Base-by-base conservation (phyloP, 37 sponge, comb jelly and placozoan species). In the Beroe forskalii region DNA sequence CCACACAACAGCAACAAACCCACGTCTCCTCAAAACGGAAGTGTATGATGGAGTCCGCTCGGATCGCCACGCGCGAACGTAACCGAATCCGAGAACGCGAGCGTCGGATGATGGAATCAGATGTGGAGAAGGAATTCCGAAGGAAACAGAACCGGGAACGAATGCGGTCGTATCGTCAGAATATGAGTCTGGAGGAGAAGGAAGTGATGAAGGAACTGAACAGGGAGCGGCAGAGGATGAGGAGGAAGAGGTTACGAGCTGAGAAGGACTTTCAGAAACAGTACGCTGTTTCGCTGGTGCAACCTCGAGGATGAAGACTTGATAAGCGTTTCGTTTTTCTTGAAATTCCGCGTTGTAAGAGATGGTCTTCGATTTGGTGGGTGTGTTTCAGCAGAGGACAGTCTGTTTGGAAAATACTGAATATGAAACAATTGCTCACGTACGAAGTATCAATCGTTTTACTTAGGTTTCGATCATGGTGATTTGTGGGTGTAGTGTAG, bases 201-300 rank as follows among this genome's bases (percentile, higher is more conserved):
- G 72, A 69, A 33, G 19, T 69, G 72, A 32, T 32, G 19, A 69
- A 32, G 72, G 33, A 69, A 37, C 72, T 32, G 19, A 69, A 69
- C 32, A 32, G 72, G 32, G 38, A 32, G 4, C 35, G 72, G 39
- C 72, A 69, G 32, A 69, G 32, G 17, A 32, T 32, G 72, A 32
- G 72, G 8, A 69, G 72, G 32, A 32, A 27, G 33, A 69, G 32
- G 19, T 2, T 36, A 19, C 27, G 72, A 33, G 72, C 72, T 0
- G 72, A 69, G 19, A 69, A 33, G 32, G 72, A 69, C 12, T 48
- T 48, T 48, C 55, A 48, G 55, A 48, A 48, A 48, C 55, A 48
- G 55, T 48, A 17, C 12, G 55, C 55, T 6, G 55, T 48, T 12
- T 17, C 6, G 12, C 12, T 48, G 55, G 12, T 48, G 6, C 55